Evolutionary conservation across 2,888 invertebrate genomes (phyloP), one percentile per base, ranked within the genome.

Genomic region (Pimpla rufipes): DNA sequence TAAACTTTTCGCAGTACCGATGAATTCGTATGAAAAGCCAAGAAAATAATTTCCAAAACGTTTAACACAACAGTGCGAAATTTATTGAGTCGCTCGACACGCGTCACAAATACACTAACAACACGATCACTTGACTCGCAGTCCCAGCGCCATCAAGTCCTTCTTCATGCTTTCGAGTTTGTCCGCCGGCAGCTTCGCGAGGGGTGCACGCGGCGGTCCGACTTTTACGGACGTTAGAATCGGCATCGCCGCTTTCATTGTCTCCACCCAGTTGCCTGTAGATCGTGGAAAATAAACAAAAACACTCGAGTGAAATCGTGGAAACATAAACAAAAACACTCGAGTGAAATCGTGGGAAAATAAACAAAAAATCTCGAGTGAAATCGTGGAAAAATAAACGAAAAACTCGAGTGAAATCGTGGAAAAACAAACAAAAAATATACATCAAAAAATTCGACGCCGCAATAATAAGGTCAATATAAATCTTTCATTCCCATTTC

Each of bases 221-320:
- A 96, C 94, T 81, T 95, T 94, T 23, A 96, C 94, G 0, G 95
- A 94, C 0, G 95, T 94, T 8, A 94, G 91, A 7, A 95, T 89
- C 86, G 94, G 94, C 96, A 96, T 96, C 1, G 96, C 96, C 10
- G 94, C 94, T 92, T 97, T 97, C 96, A 96, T 96, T 18, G 95
- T 94, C 6, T 95, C 95, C 10, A 96, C 96, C 96, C 96, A 96
- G 8, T 94, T 90, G 82, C 96, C 96, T 96, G 89, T 42, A 93
- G 85, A 76, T 68, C 57, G 62, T n/a, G n/a, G n/a, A n/a, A n/a
- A 11, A 35, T 18, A 7, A 7, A 35, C 4, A 80, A 66, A 16
- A 62, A 37, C 2, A 11, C 37, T 67, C 13, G 21, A 16, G 7
- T 1, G 11, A 47, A 47, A 11, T 68, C 57, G 62, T n/a, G n/a